Conservation (phyloP, 2,797 vertebrate genomes). For the Mionectes olivaceus region DNA sequence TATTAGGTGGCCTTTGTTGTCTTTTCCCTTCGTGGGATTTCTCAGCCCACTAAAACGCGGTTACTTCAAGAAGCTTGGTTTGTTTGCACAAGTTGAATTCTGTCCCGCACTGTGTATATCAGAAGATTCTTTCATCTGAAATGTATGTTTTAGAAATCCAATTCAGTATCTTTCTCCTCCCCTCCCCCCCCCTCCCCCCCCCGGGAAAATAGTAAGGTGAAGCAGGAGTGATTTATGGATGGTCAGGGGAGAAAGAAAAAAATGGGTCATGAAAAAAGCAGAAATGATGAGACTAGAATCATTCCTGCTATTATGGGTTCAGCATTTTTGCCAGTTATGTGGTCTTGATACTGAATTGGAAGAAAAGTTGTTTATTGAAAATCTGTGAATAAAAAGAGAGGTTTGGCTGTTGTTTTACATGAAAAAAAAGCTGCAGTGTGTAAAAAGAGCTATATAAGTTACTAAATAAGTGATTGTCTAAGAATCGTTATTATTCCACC, state of each 20-base stretch:
- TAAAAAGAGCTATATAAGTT: neutral
- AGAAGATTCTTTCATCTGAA: neutral
- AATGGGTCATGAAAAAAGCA: neutral
- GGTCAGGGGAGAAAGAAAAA: neutral
- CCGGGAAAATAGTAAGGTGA: neutral
- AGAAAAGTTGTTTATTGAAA: neutral
- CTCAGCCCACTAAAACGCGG: neutral
- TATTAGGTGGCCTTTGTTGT: neutral
- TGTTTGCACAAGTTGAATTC: neutral
- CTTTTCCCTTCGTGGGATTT: neutral
- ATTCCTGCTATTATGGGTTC: neutral
- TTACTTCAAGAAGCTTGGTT: neutral
- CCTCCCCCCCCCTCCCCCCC: too few species aligned
- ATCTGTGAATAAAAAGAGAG: neutral
- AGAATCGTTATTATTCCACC: neutral
- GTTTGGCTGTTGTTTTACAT: neutral
- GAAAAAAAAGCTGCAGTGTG: neutral
- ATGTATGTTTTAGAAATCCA: neutral
- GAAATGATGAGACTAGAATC: neutral
- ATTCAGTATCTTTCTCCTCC: neutral
- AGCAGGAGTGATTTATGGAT: neutral
- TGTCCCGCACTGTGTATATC: neutral
- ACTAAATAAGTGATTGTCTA: neutral
- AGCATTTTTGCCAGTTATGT: neutral
- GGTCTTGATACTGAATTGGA: neutral